phyloP scores from a whole-genome alignment of 2,888 invertebrate species.

The Metallyticus violacea region DNA sequence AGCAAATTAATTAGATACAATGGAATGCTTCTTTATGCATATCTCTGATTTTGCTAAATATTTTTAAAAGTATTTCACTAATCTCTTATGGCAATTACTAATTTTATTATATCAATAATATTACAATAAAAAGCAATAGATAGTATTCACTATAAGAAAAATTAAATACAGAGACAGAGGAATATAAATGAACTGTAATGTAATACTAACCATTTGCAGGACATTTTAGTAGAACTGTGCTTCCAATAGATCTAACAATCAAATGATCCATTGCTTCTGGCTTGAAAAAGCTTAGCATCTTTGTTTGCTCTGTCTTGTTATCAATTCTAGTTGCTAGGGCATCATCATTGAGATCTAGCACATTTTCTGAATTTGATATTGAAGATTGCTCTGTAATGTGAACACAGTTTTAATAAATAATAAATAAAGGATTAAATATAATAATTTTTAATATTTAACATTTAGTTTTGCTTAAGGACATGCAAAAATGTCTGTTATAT shows the following conservation, averaged over 20 bases:
- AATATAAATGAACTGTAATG: background rate
- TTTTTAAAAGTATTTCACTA: too few relatives aligned
- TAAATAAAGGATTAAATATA: background rate
- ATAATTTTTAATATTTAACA: too few relatives aligned
- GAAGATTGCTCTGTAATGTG: background rate
- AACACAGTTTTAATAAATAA: background rate
- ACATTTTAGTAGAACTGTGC: slow-evolving; percentile 69
- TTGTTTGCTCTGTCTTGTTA: slow-evolving; percentile 48
- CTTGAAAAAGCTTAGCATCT: slow-evolving; percentile 49
- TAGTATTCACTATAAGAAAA: background rate
- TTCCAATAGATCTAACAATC: slow-evolving; percentile 73
- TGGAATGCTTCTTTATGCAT: too few relatives aligned
- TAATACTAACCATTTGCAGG: slow-evolving; percentile 56
- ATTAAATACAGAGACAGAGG: background rate
- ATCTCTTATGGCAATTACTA: too few relatives aligned
- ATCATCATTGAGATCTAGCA: background rate
- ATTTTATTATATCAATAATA: too few relatives aligned
- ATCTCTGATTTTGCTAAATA: too few relatives aligned
- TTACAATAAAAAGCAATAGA: too few relatives aligned
- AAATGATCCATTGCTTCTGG: slow-evolving; percentile 49
- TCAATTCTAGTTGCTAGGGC: slow-evolving; percentile 38
- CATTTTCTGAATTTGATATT: background rate
- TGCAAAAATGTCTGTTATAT: too few relatives aligned
- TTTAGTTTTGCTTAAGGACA: too few relatives aligned
- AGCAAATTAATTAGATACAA: too few relatives aligned